Base-by-base conservation (phyloP, 2,113 vertebrate genomes). In the Paramormyrops kingsleyae region DNA sequence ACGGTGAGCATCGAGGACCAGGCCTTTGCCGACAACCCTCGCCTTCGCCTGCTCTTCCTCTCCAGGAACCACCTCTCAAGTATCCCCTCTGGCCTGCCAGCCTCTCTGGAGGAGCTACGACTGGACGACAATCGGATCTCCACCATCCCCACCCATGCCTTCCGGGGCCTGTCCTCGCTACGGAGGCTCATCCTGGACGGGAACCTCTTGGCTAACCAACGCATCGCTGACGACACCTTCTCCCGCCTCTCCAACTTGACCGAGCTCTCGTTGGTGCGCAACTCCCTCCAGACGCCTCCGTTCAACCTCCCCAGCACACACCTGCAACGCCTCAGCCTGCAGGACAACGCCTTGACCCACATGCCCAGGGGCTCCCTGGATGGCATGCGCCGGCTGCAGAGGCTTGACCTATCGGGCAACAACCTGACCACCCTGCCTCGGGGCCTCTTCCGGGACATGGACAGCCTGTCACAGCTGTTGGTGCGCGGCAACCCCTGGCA, bases 51-150 rank as follows among this genome's bases (percentile, higher is more conserved):
- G 9, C 96, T 99, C 1, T 99, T 99, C 90, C 94, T 99, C 0
- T 99, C 98, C 1, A 95, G 98, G 0, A 99, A 99, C 91, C 98
- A 99, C 92, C 95, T 99, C 17, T 99, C 98, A 91, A 98, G 97
- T 94, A 98, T 99, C 46, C 98, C 98, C 0, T 95, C 97, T 0
- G 98, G 98, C 13, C 92, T 99, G 59, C 98, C 98, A 0, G 96
- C 95, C 24, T 97, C 97, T 0, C 92, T 99, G 91, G 98, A 99
- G 93, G 98, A 99, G 94, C 96, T 99, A 31, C 95, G 97, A 0
- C 87, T 99, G 87, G 98, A 99, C 13, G 98, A 99, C 92, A 99
- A 99, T 95, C 96, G 98, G 8, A 99, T 99, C 91, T 97, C 97
- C 92, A 98, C 98, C 90, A 97, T 99, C 91, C 98, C 98, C 0